Percentiles rank a stretch among this genome's conserved stretches.
Conservation (phyloP, 1,140 invertebrate species). For the Rhopalosiphum padi region DNA sequence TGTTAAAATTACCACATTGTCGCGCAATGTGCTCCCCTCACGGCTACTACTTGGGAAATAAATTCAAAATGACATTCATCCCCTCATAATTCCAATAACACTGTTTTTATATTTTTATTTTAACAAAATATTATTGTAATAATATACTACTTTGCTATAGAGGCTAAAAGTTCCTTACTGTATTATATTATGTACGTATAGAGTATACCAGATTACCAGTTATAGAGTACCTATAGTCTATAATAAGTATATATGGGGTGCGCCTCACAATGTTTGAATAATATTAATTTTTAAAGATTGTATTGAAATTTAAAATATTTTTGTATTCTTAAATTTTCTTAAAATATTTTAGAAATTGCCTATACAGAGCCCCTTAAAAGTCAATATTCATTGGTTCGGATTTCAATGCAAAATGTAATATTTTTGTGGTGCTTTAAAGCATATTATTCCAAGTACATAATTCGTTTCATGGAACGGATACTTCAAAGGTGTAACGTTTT, state of each 20-base stretch:
- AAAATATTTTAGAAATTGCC: not conserved
- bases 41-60: too few species aligned
- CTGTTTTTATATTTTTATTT: not conserved
- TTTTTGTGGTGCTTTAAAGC: too few species aligned
- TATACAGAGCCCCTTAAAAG: not conserved
- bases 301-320: not conserved
- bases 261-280: not conserved
- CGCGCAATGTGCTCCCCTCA: too few species aligned
- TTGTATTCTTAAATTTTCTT: not conserved
- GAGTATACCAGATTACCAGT: too few species aligned
- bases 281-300: not conserved
- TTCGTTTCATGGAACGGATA: too few species aligned
- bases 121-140: not conserved
- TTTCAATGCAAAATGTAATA: too few species aligned
- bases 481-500: too few species aligned
- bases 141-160: not conserved
- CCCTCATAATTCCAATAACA: not conserved
- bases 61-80: not conserved
- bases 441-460: too few species aligned
- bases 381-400: not conserved
- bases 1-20: not conserved
- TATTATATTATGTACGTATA: too few species aligned
- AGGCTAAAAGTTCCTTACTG: too few species aligned
- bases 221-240: too few species aligned
- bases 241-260: fast-evolving